Conservation (phyloP, 2,888 invertebrate species). For the Acleris cristana region DNA sequence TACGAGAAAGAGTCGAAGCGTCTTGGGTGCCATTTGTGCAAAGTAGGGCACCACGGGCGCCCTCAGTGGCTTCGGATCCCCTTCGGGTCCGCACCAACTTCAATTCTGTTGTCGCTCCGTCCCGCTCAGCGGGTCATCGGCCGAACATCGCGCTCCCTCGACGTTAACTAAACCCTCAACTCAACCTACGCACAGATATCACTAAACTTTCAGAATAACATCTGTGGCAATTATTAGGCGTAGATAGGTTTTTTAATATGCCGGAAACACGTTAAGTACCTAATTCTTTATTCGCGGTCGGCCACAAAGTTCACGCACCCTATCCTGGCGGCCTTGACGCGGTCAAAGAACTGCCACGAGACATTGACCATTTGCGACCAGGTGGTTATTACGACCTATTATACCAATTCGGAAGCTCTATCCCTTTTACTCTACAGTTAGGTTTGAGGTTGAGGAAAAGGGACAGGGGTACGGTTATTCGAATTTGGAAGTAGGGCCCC, state of each 20-base stretch:
- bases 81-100: constrained; percentile 68
- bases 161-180: constrained; percentile 61
- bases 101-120: constrained; percentile 80
- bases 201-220: not conserved
- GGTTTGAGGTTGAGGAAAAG: no score
- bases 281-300: constrained; percentile 40
- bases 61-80: constrained; percentile 1
- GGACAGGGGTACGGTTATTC: no score
- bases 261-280: constrained; percentile 4
- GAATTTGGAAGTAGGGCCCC: constrained; percentile 1
- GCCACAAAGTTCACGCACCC: constrained; percentile 67
- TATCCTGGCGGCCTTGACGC: constrained; percentile 74
- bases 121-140: constrained; percentile 79
- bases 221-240: not conserved
- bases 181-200: constrained; percentile 8
- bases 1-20: no score
- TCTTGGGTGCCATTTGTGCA: no score
- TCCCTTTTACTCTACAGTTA: no score
- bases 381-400: no score
- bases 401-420: no score
- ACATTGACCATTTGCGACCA: constrained; percentile 64
- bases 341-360: constrained; percentile 72
- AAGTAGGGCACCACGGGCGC: not conserved
- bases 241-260: not conserved
- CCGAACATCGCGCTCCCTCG: constrained; percentile 73